Evolutionary conservation across 2,888 invertebrate species (phyloP).

Genomic region (Cynaeus angustus): DNA sequence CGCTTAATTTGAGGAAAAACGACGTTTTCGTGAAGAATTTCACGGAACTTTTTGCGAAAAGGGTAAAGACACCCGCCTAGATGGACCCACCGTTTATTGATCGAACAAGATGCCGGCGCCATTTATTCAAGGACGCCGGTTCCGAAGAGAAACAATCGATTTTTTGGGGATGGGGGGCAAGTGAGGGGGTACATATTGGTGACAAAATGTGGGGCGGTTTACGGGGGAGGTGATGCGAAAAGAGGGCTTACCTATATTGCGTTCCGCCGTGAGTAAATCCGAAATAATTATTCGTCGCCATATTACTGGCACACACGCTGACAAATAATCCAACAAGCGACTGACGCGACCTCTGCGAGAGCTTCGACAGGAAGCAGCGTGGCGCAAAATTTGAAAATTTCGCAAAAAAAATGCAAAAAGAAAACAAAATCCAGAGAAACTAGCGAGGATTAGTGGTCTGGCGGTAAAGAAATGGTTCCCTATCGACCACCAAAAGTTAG

Average conservation of each 20-base stretch:
- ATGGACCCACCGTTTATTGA: constrained; percentile 65
- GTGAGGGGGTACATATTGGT: background rate
- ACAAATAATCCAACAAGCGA: constrained; percentile 50
- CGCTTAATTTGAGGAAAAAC: background rate
- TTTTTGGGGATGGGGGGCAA: background rate
- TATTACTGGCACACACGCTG: constrained; percentile 64
- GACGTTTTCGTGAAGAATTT: background rate
- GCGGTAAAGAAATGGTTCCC: no score
- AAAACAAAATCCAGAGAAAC: no score
- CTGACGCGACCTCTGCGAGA: constrained; percentile 25
- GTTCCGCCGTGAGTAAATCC: constrained; percentile 95
- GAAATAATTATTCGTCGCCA: constrained; percentile 96
- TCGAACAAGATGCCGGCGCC: constrained; percentile 70
- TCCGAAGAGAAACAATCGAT: constrained; percentile 42
- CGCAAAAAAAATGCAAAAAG: no score
- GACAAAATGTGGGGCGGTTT: background rate
- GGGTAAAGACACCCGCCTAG: constrained; percentile 49
- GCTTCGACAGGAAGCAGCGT: background rate
- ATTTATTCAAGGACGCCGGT: constrained; percentile 70
- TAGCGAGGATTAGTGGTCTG: no score
- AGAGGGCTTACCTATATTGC: constrained; percentile 86
- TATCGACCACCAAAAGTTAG: no score
- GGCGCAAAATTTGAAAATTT: background rate
- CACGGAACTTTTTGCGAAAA: background rate
- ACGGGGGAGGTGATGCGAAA: background rate